Evolutionary conservation across 1,140 invertebrate genomes (phyloP).

Genomic region (Harpegnathos saltator): DNA sequence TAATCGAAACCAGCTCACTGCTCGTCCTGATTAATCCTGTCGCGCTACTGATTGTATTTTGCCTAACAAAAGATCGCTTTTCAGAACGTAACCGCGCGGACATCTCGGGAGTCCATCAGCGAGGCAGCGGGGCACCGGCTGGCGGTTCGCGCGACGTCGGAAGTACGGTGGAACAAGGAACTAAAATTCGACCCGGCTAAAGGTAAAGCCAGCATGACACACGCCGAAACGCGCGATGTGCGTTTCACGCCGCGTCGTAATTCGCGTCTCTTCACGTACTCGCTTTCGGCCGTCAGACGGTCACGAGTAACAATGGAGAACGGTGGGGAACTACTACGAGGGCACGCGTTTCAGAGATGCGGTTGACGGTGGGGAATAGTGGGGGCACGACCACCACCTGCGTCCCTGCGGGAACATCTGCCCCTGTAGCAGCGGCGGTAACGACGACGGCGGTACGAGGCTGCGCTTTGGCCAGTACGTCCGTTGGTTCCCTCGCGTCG

Average conservation of each 20-base stretch:
- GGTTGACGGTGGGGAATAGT: constrained; percentile 71
- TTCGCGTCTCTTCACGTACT: background rate
- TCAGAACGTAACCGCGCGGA: constrained; percentile 53
- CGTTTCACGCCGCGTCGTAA: background rate
- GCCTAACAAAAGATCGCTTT: constrained; percentile 10
- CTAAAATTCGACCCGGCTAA: constrained; percentile 53
- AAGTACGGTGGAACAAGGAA: constrained; percentile 77
- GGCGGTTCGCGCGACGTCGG: constrained; percentile 79
- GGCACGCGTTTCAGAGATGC: constrained; percentile 63
- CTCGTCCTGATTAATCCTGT: background rate
- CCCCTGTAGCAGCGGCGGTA: constrained; percentile 65
- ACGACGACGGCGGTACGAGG: constrained; percentile 18
- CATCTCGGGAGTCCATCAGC: constrained; percentile 51
- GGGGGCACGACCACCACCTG: constrained; percentile 76
- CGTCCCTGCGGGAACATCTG: constrained; percentile 76
- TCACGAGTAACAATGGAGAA: background rate
- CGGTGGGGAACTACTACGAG: constrained; percentile 45
- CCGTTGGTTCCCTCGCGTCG: constrained; percentile 76
- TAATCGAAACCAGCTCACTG: background rate
- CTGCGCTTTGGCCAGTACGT: constrained; percentile 72
- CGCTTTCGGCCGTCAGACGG: constrained; percentile 32
- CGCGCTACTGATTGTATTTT: background rate
- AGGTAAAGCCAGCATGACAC: constrained; percentile 35
- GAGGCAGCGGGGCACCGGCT: constrained; percentile 75
- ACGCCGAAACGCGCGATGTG: background rate